Evolutionary conservation across 2,888 invertebrate genomes (phyloP), one percentile per base, ranked within the genome.

Genomic region (Nemoura dubitans): DNA sequence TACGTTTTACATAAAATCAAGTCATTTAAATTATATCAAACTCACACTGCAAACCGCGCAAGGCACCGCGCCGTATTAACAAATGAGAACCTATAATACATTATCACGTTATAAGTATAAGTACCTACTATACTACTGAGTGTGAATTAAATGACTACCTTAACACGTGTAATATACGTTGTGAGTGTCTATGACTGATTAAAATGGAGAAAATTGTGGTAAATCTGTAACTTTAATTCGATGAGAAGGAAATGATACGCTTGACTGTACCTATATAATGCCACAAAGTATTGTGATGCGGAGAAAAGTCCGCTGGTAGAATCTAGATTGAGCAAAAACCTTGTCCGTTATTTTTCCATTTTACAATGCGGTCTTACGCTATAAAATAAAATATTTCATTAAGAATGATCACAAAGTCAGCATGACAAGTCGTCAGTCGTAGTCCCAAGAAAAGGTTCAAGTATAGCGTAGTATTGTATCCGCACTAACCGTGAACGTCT

Each of bases 161-260:
- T 21, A 16, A 21, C 14, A 59, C 1, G 14, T 59, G 59, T 59
- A 16, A 59, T 59, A 21, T 10, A 21, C 3, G 14, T 36, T 59
- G 21, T 59, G 59, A 59, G 59, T 59, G 59, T 59, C 59, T 59
- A 59, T 59, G 59, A 59, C 59, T 59, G 59, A 59, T 59, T 59
- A 59, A 59, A 59, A 59, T 59, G 59, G 59, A 16, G 21, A 59
- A 59, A 10, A 16, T 21, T 36, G 36, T 3, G 36, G 36, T n/a
- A 36, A 10, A 10, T 36, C 36, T 36, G n/a, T n/a, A n/a, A 36
- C 36, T 36, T 36, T 6, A 36, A 36, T 36, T 36, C 10, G 3
- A 10, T 36, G 36, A 36, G 36, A 59, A 59, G 36, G 14, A 59
- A 59, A 59, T 59, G 10, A 59, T 59, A 21, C 59, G 59, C 59